A percentile compares a stretch with the other conserved stretches of the same genome.
phyloP scores from a whole-genome alignment of 2,113 vertebrate genomes.

The Tinamus guttatus region DNA sequence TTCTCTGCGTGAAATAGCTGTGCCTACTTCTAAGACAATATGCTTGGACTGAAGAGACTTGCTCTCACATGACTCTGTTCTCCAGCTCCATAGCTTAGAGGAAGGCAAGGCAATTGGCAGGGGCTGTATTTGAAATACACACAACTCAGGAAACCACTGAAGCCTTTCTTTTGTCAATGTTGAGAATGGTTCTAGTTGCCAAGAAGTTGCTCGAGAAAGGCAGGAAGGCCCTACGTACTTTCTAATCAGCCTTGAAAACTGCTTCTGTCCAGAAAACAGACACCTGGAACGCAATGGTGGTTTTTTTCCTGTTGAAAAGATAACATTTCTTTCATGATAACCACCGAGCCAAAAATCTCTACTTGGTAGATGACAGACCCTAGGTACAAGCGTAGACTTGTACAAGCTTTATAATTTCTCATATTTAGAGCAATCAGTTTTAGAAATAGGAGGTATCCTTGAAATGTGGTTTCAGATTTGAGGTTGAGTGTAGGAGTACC shows the following conservation, averaged over 20 bases:
- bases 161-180: neutral
- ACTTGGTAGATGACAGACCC: neutral
- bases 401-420: neutral
- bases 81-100: neutral
- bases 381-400: neutral
- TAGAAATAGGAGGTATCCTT: neutral
- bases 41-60: neutral
- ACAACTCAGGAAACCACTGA: neutral
- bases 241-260: neutral
- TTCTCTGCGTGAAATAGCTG: neutral
- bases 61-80: neutral
- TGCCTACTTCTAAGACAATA: neutral
- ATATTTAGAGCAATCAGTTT: neutral
- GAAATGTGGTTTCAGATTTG: neutral
- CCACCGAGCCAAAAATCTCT: neutral
- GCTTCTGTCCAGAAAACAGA: neutral
- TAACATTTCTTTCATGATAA: neutral
- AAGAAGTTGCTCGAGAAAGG: neutral
- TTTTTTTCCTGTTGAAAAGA: neutral
- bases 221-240: neutral
- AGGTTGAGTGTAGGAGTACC: neutral
- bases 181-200: neutral
- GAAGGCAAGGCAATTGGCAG: neutral
- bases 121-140: neutral
- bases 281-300: neutral